phyloP scores from a whole-genome alignment of 53 echinoderm and acorn worm genomes.

The Astropecten irregularis region DNA sequence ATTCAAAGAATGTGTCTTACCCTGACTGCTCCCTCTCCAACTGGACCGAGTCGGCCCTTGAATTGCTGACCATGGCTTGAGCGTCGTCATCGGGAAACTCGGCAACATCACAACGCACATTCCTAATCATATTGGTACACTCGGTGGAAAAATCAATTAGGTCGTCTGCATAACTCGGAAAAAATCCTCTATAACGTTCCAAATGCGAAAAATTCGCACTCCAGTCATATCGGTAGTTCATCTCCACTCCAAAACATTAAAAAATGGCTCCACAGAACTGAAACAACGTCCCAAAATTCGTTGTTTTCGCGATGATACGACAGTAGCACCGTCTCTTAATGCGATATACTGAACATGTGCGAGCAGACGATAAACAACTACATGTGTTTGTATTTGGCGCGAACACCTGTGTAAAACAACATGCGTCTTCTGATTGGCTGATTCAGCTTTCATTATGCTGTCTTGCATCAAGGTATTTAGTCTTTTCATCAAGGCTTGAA shows the following conservation, averaged over 20 bases:
- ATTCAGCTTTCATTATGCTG: no score
- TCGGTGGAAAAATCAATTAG: constrained; percentile 20
- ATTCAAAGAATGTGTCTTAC: no score
- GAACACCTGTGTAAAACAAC: neutral
- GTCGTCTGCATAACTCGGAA: constrained; percentile 33
- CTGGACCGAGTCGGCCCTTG: neutral
- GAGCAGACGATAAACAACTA: constrained; percentile 32
- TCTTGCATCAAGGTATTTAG: no score
- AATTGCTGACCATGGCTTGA: neutral
- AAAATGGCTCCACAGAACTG: no score
- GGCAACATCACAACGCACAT: no score
- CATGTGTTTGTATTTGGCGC: constrained; percentile 17
- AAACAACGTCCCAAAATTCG: no score
- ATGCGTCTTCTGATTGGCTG: constrained; percentile 33
- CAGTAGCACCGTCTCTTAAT: no score
- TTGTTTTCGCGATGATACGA: no score
- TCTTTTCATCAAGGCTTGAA: no score
- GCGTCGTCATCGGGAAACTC: no score
- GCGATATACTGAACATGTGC: no score
- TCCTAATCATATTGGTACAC: no score
- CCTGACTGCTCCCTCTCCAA: neutral
- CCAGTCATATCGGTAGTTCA: constrained; percentile 26
- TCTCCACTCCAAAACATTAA: neutral
- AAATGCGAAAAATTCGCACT: constrained; percentile 16
- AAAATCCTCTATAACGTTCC: constrained; percentile 44